Conservation (phyloP, 1,140 invertebrate species). For the Chironomus tepperi region DNA sequence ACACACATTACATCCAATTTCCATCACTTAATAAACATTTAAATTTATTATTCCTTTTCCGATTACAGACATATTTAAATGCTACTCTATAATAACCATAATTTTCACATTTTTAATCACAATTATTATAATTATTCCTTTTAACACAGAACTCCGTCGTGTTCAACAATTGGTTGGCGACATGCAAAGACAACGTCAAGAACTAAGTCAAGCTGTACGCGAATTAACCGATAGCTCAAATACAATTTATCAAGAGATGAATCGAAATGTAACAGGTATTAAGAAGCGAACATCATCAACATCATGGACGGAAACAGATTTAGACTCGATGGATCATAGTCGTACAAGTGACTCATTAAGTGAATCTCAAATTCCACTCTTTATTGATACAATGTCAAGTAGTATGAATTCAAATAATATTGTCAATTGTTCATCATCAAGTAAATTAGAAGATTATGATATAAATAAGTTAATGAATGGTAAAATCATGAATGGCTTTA, state of each 20-base stretch:
- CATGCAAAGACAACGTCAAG: slow-evolving; percentile 70
- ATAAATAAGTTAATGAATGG: slow-evolving; percentile 20
- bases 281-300: slow-evolving; percentile 43
- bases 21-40: too few species aligned
- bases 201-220: slow-evolving; percentile 69
- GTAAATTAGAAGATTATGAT: slow-evolving; percentile 34
- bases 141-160: slow-evolving; percentile 55
- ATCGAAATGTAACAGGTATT: slow-evolving; percentile 36
- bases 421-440: slow-evolving; percentile 26
- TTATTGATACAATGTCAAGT: slow-evolving; percentile 43
- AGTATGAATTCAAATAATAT: slow-evolving; percentile 25
- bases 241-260: slow-evolving; percentile 38
- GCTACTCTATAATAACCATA: too few species aligned
- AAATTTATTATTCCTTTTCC: too few species aligned
- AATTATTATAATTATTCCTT: background rate
- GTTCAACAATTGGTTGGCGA: slow-evolving; percentile 79
- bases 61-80: too few species aligned
- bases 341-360: slow-evolving; percentile 32
- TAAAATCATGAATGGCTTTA: slow-evolving; percentile 27
- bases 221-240: slow-evolving; percentile 68
- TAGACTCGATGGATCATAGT: slow-evolving; percentile 57
- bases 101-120: background rate
- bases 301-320: slow-evolving; percentile 81
- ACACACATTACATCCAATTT: too few species aligned
- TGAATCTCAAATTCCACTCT: slow-evolving; percentile 41